Base-by-base conservation (phyloP, 2,797 vertebrate genomes). In the Neosalanx taihuensis region DNA sequence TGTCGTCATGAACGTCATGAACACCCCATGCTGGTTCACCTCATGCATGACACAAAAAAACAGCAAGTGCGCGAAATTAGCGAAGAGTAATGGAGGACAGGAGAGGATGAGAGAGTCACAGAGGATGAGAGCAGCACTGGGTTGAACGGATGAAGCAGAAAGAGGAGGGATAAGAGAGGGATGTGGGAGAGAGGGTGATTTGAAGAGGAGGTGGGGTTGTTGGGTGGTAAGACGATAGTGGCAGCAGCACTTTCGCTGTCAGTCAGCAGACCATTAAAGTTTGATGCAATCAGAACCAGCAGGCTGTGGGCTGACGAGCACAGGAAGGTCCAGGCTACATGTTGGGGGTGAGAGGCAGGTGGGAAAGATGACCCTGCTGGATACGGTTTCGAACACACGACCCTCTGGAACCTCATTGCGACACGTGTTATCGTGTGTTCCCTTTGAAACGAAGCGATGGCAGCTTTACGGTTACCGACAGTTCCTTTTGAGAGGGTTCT, bases 241-340 rank as follows among this genome's bases (percentile, higher is more conserved):
- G 49, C 35, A 70, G 70, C 70, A 71, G 53, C 41, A 68, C 62
- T 73, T 75, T 65, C 64, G 60, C 58, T 49, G 13, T 71, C 67
- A 62, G 70, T 69, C 65, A 71, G 69, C 35, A 31, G 56, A 31
- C 49, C 51, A 57, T 77, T 77, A 70, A 81, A 78, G 51, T 76
- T 78, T 81, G 72, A 81, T 74, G 76, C 71, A 79, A 74, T 71
- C 72, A 67, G 62, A 71, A 64, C 41, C 51, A 58, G 30, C 41
- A 35, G 53, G 37, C 53, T 33, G 26, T 58, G 69, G 33, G 65
- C 72, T 37, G 18, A 70, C 61, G 57, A 59, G 33, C 68, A 64
- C 58, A 53, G 64, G 7, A 41, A 10, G 63, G 63, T 26, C n/a
- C 63, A 64, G 9, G 31, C 18, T 64, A 49, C 60, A 33, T 30